phyloP scores from a whole-genome alignment of 2,113 vertebrate genomes.

The Anser brachyrhynchus region DNA sequence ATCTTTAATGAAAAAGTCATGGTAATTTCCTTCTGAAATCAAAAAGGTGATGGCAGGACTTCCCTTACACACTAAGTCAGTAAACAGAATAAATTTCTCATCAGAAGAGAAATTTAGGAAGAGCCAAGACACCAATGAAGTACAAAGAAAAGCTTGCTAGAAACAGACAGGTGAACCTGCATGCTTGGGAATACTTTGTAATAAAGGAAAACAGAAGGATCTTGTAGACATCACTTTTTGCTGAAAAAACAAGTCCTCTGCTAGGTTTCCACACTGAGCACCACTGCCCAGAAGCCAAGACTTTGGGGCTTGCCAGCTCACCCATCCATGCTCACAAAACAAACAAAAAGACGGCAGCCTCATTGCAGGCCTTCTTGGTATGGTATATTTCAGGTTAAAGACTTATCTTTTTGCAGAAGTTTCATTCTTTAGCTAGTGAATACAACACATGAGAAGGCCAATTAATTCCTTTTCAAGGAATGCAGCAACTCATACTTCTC shows the following conservation, averaged over 20 bases:
- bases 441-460: neutral
- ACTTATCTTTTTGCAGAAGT: neutral
- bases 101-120: neutral
- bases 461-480: neutral
- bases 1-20: neutral
- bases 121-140: neutral
- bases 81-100: neutral
- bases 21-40: neutral
- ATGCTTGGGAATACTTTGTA: neutral
- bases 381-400: neutral
- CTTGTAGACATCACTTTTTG: neutral
- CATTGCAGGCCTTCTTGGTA: neutral
- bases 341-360: fast-evolving
- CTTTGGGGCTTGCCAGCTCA: neutral
- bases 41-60: neutral
- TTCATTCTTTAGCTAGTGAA: neutral
- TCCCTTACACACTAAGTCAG: neutral
- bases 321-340: neutral
- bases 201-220: neutral
- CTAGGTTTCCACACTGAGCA: neutral
- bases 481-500: neutral
- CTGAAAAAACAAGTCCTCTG: neutral
- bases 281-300: neutral
- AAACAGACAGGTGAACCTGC: neutral
- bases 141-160: neutral